Percentiles rank a stretch among this genome's conserved stretches.
Conservation (phyloP, 1,140 invertebrate genomes). For the Idris sp. region DNA sequence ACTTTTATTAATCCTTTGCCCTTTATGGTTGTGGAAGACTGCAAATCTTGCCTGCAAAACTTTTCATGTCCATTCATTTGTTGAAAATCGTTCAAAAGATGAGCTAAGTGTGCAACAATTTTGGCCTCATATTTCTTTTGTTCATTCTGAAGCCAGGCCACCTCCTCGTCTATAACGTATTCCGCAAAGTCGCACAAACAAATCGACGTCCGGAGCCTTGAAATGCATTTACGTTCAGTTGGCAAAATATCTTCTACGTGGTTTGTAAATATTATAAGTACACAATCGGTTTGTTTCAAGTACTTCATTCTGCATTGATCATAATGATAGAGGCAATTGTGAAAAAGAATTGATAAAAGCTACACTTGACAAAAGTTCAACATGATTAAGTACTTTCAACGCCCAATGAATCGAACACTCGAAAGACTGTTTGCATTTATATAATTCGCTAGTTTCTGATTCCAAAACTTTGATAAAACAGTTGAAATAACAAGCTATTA, state of each 20-base stretch:
- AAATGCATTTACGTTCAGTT: slow-evolving; percentile 70
- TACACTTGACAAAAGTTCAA: slow-evolving; percentile 46
- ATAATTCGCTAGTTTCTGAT: slow-evolving; percentile 42
- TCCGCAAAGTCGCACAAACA: slow-evolving; percentile 80
- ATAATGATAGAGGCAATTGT: slow-evolving; percentile 76
- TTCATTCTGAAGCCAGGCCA: slow-evolving; percentile 77
- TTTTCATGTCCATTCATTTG: neutral
- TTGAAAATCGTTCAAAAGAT: slow-evolving; percentile 15
- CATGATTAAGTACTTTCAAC: slow-evolving; percentile 61
- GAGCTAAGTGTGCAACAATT: neutral
- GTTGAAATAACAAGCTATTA: slow-evolving; percentile 31
- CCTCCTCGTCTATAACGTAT: slow-evolving; percentile 77
- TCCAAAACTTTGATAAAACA: slow-evolving; percentile 7
- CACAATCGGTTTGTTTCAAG: slow-evolving; percentile 23
- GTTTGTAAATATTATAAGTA: slow-evolving; percentile 63
- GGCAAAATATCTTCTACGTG: slow-evolving; percentile 69
- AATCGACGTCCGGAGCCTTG: slow-evolving; percentile 76
- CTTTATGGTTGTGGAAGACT: slow-evolving; percentile 10
- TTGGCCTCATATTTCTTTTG: slow-evolving; percentile 65
- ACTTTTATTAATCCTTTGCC: slow-evolving; percentile 2
- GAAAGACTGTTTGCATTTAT: neutral
- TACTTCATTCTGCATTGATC: slow-evolving; percentile 57
- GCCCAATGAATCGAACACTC: slow-evolving; percentile 6
- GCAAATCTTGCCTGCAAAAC: slow-evolving; percentile 17
- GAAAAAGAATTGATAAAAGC: slow-evolving; percentile 66